Evolutionary conservation across 1,140 invertebrate species (phyloP).

Genomic region (Platyura marginata): DNA sequence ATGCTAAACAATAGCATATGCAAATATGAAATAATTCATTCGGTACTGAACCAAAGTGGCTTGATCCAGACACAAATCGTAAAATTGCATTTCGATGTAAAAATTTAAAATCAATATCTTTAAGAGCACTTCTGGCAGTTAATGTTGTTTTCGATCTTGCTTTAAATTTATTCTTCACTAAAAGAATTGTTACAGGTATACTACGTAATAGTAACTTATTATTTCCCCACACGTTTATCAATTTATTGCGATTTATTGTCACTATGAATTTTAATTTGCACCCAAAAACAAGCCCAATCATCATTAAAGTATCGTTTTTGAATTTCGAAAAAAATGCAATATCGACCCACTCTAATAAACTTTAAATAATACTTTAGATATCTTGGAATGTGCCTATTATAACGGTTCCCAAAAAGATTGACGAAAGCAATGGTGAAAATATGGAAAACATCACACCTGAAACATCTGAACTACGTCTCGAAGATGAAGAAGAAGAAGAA

Average conservation of each 20-base stretch:
- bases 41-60: slow-evolving; percentile 6
- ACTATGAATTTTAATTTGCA: too few relatives aligned
- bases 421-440: neutral
- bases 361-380: neutral
- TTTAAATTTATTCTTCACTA: slow-evolving; percentile 12
- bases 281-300: too few relatives aligned
- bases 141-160: slow-evolving; percentile 7
- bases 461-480: slow-evolving; percentile 18
- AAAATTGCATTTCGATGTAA: too few relatives aligned
- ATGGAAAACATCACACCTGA: slow-evolving; percentile 9
- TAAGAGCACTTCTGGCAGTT: neutral
- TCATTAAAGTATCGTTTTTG: too few relatives aligned
- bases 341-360: neutral
- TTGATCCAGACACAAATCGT: slow-evolving; percentile 21
- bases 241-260: neutral
- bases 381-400: slow-evolving; percentile 1
- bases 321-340: too few relatives aligned
- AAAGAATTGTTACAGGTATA: slow-evolving; percentile 1
- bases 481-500: slow-evolving; percentile 24
- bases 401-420: neutral
- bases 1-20: neutral
- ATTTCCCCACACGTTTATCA: neutral
- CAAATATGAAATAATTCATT: neutral
- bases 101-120: too few relatives aligned
- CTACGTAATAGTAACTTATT: neutral